Evolutionary conservation across 2,113 vertebrate genomes (phyloP), one percentile per base, ranked within the genome.

Genomic region (Lanius ludovicianus): DNA sequence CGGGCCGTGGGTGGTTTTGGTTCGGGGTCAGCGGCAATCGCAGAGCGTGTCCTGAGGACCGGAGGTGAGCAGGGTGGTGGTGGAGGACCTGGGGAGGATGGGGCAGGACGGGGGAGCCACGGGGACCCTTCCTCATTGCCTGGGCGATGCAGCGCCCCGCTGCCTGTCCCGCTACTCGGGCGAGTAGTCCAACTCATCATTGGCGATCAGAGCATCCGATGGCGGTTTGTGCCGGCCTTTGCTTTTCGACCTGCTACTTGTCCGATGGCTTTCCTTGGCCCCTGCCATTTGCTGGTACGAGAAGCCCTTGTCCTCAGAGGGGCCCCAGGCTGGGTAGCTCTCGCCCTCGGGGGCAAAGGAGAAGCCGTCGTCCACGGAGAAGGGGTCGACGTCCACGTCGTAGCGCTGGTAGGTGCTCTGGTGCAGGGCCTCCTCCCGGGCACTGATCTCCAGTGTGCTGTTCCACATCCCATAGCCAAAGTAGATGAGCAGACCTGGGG

Each of bases 391-490:
- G 0, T 99, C 99, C 49, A 99, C 98, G 1, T 99, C 99, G 0
- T 99, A 99, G 91, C 99, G 98, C 94, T 99, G 99, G 97, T 99
- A 99, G 3, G 98, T 99, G 94, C 99, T 99, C 95, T 99, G 99
- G 62, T 99, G 99, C 4, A 99, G 98, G 70, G 99, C 98, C 94
- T 99, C 98, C 76, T 99, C 98, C 4, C 98, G 97, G 69, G 99
- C 98, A 0, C 98, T 98, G 89, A 99, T 98, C 97, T 99, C 99
- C 97, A 99, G 97, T 0, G 98, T 99, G 97, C 99, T 99, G 98
- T 99, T 99, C 99, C 99, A 99, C 96, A 99, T 98, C 39, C 99
- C 99, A 0, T 99, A 99, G 69, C 99, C 98, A 37, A 98, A 98
- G 77, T 99, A 99, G 97, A 99, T 99, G 93, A 99, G 95, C 93